Conservation (phyloP, 2,113 vertebrate species). For the Zingel zingel region DNA sequence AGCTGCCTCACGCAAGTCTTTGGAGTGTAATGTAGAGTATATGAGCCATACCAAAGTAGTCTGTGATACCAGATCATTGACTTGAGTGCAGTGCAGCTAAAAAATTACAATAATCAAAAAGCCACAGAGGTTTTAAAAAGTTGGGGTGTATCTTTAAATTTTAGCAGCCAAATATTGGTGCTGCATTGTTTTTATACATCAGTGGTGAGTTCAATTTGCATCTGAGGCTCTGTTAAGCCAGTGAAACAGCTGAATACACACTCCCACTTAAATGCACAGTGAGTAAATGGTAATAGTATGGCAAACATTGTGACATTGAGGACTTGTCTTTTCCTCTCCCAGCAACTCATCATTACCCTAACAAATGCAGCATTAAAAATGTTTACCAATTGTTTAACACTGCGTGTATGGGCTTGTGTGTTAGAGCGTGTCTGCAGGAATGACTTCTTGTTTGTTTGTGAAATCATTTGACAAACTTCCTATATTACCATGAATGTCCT, state of each 20-base stretch:
- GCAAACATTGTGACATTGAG: constrained; percentile 36
- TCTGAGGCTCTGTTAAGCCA: constrained; percentile 5
- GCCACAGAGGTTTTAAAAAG: background rate
- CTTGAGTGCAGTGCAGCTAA: background rate
- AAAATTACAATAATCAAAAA: background rate
- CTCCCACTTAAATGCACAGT: constrained; percentile 15
- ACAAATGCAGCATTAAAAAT: constrained; percentile 39
- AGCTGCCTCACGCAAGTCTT: background rate
- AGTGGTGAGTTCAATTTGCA: constrained; percentile 11
- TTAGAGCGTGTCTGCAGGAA: background rate
- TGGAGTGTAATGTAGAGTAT: background rate
- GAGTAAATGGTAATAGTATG: background rate
- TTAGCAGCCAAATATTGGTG: background rate
- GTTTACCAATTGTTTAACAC: constrained; percentile 28
- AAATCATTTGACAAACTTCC: constrained; percentile 29
- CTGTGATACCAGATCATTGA: background rate
- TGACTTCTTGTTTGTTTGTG: background rate
- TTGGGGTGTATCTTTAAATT: background rate
- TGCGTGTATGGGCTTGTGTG: constrained; percentile 1
- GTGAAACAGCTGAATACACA: constrained; percentile 12
- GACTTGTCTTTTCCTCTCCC: constrained; percentile 13
- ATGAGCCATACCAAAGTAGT: background rate
- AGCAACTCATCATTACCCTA: constrained; percentile 25
- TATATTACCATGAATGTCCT: constrained; percentile 20
- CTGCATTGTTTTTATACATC: background rate